Percentiles rank a stretch among this genome's conserved stretches.
Conservation (phyloP, 2,797 vertebrate species). For the Mus minutoides region DNA sequence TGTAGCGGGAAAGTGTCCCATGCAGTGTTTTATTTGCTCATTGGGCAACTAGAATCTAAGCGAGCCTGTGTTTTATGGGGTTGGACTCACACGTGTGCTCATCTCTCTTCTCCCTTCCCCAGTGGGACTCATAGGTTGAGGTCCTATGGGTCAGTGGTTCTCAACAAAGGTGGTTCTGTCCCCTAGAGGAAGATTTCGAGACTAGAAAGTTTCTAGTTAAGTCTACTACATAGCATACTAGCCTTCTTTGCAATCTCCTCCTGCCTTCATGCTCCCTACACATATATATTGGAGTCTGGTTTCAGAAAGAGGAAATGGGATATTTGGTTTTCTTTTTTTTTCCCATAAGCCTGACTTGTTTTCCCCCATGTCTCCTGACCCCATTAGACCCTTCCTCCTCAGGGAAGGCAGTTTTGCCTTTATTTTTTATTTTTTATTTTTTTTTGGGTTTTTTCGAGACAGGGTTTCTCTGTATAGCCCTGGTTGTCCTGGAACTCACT, state of each 20-base stretch:
- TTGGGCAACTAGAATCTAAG: background rate
- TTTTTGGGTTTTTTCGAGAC: too few relatives aligned
- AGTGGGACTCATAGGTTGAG: background rate
- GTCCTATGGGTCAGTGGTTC: rapidly evolving
- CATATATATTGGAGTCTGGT: background rate
- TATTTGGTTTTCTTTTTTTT: background rate
- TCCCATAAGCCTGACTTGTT: background rate
- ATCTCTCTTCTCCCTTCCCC: background rate
- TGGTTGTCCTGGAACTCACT: too few relatives aligned
- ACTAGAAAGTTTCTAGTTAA: background rate
- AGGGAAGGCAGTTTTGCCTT: background rate
- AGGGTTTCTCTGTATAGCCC: too few relatives aligned
- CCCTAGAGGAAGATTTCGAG: conserved; percentile 9
- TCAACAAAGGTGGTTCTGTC: background rate
- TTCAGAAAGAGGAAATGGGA: background rate
- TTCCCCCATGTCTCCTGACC: background rate
- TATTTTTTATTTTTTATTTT: too few relatives aligned
- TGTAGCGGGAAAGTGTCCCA: background rate
- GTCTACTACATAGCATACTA: background rate
- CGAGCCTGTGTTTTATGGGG: rapidly evolving
- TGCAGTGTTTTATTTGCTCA: background rate
- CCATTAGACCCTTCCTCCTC: background rate
- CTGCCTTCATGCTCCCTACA: background rate
- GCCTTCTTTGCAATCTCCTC: background rate
- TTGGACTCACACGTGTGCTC: background rate